Evolutionary conservation across 2,113 vertebrate genomes (phyloP), one percentile per base, ranked within the genome.

Genomic region (Oncorhynchus nerka): DNA sequence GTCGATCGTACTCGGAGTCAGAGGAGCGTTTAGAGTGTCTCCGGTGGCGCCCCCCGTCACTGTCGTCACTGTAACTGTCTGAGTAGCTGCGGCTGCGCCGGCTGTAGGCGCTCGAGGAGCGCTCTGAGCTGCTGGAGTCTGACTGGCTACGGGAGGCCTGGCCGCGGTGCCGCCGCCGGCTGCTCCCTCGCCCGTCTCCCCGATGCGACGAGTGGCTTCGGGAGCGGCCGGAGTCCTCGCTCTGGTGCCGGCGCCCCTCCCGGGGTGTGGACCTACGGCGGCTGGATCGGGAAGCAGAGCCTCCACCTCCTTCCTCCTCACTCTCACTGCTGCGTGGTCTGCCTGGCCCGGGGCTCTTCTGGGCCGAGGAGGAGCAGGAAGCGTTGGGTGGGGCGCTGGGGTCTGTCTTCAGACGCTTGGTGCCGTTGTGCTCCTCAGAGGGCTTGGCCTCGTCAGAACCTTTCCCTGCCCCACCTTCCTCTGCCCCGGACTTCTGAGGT

Each of bases 1-100:
- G 81, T 2, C 91, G 90, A 81, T 93, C 92, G n/a, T 97, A 99
- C 78, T 99, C 97, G 0, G 97, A 99, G 79, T 97, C 97, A 0
- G 97, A 97, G 16, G 95, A 98, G 0, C 91, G 95, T 79, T 97
- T 96, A 0, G 96, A 96, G 74, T 75, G 79, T 73, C 87, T 84
- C 20, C 83, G 85, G 1, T 88, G 65, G 72, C 74, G 89, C 2
- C 84, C 92, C 79, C 15, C 93, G 12, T 94, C 93, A 6, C 97
- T 99, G 83, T 98, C 97, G 80, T 97, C 97, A 7, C 96, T 99
- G 78, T 99, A 98, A 87, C 96, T 98, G 76, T 99, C 96, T 0
- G 96, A 96, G 86, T 98, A 98, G 86, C 97, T 99, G 85, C 94
- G 97, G 81, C 97, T 98, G 0, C 90, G 93, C 16, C 88, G 92